Conservation (phyloP, 2,797 vertebrate genomes). For the Notolabrus celidotus region DNA sequence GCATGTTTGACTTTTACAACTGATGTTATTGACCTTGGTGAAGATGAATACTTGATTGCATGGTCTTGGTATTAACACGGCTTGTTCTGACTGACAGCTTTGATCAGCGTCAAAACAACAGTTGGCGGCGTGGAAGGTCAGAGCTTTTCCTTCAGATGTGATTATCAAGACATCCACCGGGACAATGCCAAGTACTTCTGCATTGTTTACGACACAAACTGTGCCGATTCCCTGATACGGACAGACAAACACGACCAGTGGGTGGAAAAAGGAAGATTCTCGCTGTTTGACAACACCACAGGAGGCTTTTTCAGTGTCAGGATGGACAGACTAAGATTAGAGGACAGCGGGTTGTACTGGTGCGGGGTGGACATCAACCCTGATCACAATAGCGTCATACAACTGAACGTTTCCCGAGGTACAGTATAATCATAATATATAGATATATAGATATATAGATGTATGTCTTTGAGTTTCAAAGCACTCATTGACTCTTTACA, state of each 20-base stretch:
- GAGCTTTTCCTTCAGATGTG: conserved; percentile 42
- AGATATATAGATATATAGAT: too few relatives aligned
- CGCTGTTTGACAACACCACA: conserved; percentile 68
- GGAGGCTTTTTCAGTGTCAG: conserved; percentile 42
- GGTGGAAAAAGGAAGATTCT: conserved; percentile 37
- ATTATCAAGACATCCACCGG: conserved; percentile 23
- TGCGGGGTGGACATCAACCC: conserved; percentile 51
- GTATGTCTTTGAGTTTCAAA: too few relatives aligned
- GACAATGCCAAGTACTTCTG: conserved; percentile 52
- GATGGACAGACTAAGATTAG: conserved; percentile 20
- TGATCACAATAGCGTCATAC: conserved; percentile 25
- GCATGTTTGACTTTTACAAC: neutral
- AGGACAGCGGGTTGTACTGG: conserved; percentile 63
- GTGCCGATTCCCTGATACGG: neutral
- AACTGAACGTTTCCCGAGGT: conserved; percentile 56
- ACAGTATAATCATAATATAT: too few relatives aligned
- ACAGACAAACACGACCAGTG: conserved; percentile 29
- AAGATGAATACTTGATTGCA: neutral
- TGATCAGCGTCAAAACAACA: conserved; percentile 13
- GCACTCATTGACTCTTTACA: too few relatives aligned
- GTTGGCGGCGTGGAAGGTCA: conserved; percentile 41
- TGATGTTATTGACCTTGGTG: conserved; percentile 1
- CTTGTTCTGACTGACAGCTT: conserved; percentile 42
- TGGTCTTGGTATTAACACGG: conserved; percentile 1
- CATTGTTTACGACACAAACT: rapidly evolving